Percentiles rank a stretch among this genome's conserved stretches.
These are phyloP conservation scores for Malacosoma neustria DNA, from an alignment of 2,888 invertebrate species.

Conservation along the genomic window DNA sequence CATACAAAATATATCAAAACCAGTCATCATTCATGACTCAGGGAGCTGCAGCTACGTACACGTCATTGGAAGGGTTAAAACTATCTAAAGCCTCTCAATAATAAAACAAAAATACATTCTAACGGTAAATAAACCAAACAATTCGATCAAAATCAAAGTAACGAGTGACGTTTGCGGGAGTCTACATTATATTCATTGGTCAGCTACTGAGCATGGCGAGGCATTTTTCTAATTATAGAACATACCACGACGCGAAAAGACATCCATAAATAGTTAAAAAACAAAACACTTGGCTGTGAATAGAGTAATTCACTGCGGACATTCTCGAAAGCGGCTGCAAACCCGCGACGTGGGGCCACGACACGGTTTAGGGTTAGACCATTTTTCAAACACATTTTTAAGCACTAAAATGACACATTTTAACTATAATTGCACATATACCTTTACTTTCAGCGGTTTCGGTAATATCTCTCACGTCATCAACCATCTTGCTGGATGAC, in stretches of 20 bases:
- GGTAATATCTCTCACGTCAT: slow-evolving; percentile 70
- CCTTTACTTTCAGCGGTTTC: slow-evolving; percentile 73
- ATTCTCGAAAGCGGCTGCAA: slow-evolving; percentile 63
- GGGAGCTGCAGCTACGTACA: slow-evolving; percentile 18
- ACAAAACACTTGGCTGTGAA: slow-evolving; percentile 59
- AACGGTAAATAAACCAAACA: slow-evolving; percentile 16
- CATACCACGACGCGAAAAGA: slow-evolving; percentile 67
- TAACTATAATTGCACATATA: slow-evolving; percentile 63
- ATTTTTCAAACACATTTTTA: slow-evolving; percentile 58
- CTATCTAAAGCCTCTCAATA: slow-evolving; percentile 10
- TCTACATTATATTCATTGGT: slow-evolving; percentile 29
- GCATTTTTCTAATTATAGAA: slow-evolving; percentile 66
- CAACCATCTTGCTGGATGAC: slow-evolving; percentile 74
- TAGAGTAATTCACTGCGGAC: slow-evolving; percentile 54
- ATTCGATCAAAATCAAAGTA: slow-evolving; percentile 21
- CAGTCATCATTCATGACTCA: slow-evolving; percentile 29
- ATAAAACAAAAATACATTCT: slow-evolving; percentile 15
- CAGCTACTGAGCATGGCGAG: slow-evolving; percentile 42
- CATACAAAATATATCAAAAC: slow-evolving; percentile 16
- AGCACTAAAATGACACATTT: slow-evolving; percentile 61
- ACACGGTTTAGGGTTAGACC: slow-evolving; percentile 70
- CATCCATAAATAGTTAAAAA: slow-evolving; percentile 65
- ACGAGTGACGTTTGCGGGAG: slow-evolving; percentile 27
- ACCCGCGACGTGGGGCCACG: slow-evolving; percentile 71
- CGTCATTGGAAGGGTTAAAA: slow-evolving; percentile 22